phyloP scores from a whole-genome alignment of 2,888 invertebrate species.

The Platypus cylindrus region DNA sequence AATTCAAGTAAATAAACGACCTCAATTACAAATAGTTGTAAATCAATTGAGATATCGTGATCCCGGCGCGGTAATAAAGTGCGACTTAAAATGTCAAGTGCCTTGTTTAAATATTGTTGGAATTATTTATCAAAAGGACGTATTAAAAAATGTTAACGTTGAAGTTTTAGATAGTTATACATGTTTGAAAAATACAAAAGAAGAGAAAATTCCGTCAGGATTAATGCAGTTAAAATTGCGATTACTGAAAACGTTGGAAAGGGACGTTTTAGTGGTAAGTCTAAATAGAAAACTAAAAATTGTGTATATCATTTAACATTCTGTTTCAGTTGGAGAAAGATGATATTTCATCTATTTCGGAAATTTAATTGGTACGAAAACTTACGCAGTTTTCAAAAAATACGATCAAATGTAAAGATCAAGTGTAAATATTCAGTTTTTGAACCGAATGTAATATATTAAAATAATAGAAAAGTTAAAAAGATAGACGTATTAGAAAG shows the following conservation, averaged over 20 bases:
- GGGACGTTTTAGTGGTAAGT: constrained; percentile 32
- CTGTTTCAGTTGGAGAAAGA: too few relatives aligned
- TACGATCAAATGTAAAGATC: too few relatives aligned
- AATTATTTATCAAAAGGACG: constrained; percentile 27
- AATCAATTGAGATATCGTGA: constrained; percentile 21
- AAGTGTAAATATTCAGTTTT: not conserved
- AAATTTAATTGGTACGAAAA: too few relatives aligned
- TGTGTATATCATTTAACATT: constrained; percentile 1
- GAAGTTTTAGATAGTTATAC: constrained; percentile 36
- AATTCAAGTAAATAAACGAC: constrained; percentile 26
- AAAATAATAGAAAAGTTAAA: too few relatives aligned
- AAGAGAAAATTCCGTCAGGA: constrained; percentile 29
- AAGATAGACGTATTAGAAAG: too few relatives aligned
- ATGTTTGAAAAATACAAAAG: constrained; percentile 30
- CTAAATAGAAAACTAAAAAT: not conserved
- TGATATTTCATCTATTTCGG: too few relatives aligned
- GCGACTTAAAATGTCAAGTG: constrained; percentile 25
- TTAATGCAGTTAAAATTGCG: constrained; percentile 35
- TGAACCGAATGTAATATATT: too few relatives aligned
- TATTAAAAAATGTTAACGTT: constrained; percentile 30
- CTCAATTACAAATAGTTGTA: constrained; percentile 24
- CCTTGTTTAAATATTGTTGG: constrained; percentile 32
- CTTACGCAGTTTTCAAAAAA: too few relatives aligned
- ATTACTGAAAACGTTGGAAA: constrained; percentile 29
- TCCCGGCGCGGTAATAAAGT: constrained; percentile 21